Evolutionary conservation across 1,140 invertebrate genomes (phyloP).

Genomic region (Aphelenchoides besseyi): DNA sequence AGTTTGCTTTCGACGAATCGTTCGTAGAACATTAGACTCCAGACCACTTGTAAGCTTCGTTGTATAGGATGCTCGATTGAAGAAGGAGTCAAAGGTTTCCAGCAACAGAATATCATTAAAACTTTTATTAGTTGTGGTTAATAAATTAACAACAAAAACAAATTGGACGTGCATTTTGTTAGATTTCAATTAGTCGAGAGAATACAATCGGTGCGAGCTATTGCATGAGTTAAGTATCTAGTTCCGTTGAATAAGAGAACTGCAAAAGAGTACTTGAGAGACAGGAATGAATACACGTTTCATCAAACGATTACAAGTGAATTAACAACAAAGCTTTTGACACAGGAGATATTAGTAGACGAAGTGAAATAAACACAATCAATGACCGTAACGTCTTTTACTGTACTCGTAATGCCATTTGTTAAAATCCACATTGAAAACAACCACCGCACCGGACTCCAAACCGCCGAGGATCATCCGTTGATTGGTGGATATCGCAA

Average conservation of each 20-base stretch:
- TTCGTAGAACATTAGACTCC: too few relatives aligned
- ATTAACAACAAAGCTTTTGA: too few relatives aligned
- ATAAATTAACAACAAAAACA: slow-evolving; percentile 6
- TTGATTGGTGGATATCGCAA: slow-evolving; percentile 60
- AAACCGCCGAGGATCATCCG: slow-evolving; percentile 93
- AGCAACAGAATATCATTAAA: too few relatives aligned
- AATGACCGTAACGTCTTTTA: slow-evolving; percentile 65
- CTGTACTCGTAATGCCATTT: slow-evolving; percentile 98
- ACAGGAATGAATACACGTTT: too few relatives aligned
- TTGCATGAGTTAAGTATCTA: not conserved
- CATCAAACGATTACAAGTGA: too few relatives aligned
- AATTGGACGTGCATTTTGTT: not conserved
- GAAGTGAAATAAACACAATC: too few relatives aligned
- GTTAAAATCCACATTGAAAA: slow-evolving; percentile 99
- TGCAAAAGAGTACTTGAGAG: not conserved
- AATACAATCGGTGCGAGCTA: not conserved
- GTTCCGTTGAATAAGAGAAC: not conserved
- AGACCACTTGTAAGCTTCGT: too few relatives aligned
- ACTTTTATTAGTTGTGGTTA: too few relatives aligned
- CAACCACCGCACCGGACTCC: slow-evolving; percentile 91
- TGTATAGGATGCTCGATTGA: too few relatives aligned
- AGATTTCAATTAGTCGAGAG: not conserved
- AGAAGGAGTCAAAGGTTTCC: too few relatives aligned
- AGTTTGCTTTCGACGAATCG: not conserved
- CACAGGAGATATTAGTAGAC: too few relatives aligned